Evolutionary conservation across 2,888 invertebrate species (phyloP).

Genomic region (Tenthredo mesomela): DNA sequence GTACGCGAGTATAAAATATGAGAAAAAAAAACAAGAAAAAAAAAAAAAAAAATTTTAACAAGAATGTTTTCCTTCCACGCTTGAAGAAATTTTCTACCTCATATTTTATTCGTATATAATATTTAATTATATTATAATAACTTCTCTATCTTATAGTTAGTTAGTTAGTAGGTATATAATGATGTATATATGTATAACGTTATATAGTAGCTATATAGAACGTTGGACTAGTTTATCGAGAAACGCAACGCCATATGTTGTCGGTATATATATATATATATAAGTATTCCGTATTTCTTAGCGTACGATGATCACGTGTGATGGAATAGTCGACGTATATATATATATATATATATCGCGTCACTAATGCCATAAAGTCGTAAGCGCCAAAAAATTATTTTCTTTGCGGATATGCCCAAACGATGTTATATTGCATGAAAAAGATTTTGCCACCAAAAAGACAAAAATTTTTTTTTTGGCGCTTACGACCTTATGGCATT

Average conservation of each 20-base stretch:
- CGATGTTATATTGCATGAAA: no score
- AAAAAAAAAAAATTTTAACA: background rate
- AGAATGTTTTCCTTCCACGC: background rate
- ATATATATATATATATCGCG: background rate
- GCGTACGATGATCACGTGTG: background rate
- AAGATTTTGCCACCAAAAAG: no score
- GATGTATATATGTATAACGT: no score
- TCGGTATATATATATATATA: background rate
- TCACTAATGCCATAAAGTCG: no score
- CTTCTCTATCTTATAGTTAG: background rate
- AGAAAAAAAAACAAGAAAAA: background rate
- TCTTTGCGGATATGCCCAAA: no score
- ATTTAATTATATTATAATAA: constrained; percentile 3
- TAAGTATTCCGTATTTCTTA: background rate
- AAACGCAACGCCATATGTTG: constrained; percentile 19
- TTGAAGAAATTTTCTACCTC: background rate
- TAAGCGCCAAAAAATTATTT: no score
- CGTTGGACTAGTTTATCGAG: background rate
- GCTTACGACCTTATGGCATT: no score
- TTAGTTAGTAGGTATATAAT: background rate
- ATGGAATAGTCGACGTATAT: background rate
- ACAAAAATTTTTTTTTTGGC: no score
- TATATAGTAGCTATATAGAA: background rate
- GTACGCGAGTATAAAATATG: background rate
- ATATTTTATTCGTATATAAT: background rate